Percentiles rank a stretch among this genome's conserved stretches.
phyloP scores from a whole-genome alignment of 2,888 invertebrate genomes.

The Mayetiola destructor region DNA sequence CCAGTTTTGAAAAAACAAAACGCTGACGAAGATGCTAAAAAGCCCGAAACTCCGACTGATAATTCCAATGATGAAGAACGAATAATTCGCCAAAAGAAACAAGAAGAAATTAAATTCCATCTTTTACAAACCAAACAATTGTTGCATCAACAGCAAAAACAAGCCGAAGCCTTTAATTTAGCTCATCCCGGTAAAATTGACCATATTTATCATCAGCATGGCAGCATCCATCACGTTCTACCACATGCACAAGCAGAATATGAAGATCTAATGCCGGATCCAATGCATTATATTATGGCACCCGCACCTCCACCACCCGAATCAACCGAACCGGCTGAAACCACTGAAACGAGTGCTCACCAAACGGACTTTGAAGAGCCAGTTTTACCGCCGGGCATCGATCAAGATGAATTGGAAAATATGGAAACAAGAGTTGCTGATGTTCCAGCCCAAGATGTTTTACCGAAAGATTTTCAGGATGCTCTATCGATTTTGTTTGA shows the following conservation, averaged over 20 bases:
- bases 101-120: slow-evolving; percentile 1
- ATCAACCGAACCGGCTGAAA: slow-evolving; percentile 20
- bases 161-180: background rate
- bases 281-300: slow-evolving; percentile 33
- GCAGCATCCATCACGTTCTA: background rate
- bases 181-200: slow-evolving; percentile 7
- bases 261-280: slow-evolving; percentile 36
- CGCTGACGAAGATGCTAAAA: slow-evolving; percentile 19
- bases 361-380: slow-evolving; percentile 27
- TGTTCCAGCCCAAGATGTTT: slow-evolving; percentile 34
- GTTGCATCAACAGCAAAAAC: background rate
- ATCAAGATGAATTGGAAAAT: slow-evolving; percentile 31
- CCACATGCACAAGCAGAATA: slow-evolving; percentile 25
- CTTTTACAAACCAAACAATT: background rate
- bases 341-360: slow-evolving; percentile 15
- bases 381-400: slow-evolving; percentile 32
- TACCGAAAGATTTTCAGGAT: slow-evolving; percentile 45
- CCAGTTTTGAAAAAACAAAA: slow-evolving; percentile 54
- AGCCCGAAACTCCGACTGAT: background rate
- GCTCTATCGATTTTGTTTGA: slow-evolving; percentile 47
- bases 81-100: background rate
- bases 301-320: slow-evolving; percentile 34
- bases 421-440: slow-evolving; percentile 34
- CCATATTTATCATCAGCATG: background rate
- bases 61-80: background rate